Conservation (phyloP, 2,113 vertebrate species). For the Ranitomeya imitator region DNA sequence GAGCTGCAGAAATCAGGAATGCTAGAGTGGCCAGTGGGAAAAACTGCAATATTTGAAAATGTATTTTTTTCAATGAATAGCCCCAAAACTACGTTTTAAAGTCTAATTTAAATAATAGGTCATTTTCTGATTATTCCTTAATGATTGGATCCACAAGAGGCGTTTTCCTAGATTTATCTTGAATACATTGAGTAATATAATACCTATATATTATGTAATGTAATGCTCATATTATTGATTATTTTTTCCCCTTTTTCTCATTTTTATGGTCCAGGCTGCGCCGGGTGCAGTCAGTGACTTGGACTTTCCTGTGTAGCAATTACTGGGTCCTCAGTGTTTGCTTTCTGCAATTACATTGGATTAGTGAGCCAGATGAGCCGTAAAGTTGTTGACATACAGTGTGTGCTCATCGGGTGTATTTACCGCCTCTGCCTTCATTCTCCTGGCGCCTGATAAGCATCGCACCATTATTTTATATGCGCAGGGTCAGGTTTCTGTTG, state of each 20-base stretch:
- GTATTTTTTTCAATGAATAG: too few relatives aligned
- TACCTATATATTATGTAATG: too few relatives aligned
- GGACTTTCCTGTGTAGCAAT: not conserved
- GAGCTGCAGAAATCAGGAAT: too few relatives aligned
- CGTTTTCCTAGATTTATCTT: too few relatives aligned
- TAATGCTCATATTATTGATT: not conserved
- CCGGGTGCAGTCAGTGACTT: not conserved
- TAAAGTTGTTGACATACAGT: conserved; percentile 6
- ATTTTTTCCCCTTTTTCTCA: not conserved
- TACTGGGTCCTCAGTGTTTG: not conserved
- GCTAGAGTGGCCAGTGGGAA: too few relatives aligned
- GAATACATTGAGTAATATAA: too few relatives aligned
- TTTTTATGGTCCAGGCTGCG: not conserved
- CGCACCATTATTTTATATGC: not conserved
- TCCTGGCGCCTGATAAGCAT: not conserved
- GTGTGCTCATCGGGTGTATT: conserved; percentile 11
- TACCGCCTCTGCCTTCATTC: not conserved
- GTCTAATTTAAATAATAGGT: too few relatives aligned
- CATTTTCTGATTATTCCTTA: too few relatives aligned
- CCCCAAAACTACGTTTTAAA: too few relatives aligned
- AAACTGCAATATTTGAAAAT: too few relatives aligned
- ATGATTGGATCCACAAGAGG: too few relatives aligned
- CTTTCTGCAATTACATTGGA: not conserved
- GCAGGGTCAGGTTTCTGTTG: not conserved
- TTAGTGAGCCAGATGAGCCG: conserved; percentile 8